A percentile compares a stretch with the other conserved stretches of the same genome.
Conservation (phyloP, 2,797 vertebrate species). For the Cirrhinus mrigala region DNA sequence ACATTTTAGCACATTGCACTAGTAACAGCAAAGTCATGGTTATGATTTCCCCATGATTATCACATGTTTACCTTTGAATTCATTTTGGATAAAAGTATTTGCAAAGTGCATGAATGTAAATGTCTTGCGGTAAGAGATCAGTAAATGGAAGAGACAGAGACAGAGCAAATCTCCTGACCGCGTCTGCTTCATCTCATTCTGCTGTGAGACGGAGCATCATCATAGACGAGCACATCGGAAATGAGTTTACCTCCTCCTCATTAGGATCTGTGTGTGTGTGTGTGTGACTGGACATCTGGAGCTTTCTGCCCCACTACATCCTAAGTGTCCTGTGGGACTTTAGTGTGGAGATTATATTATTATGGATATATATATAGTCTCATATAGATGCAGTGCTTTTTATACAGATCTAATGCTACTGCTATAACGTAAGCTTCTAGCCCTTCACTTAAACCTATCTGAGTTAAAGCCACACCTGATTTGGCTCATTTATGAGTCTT, state of each 20-base stretch:
- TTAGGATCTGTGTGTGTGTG: conserved; percentile 51
- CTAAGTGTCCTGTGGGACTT: background rate
- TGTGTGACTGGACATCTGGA: conserved; percentile 11
- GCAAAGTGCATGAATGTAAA: background rate
- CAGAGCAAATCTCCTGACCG: background rate
- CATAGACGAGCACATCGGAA: conserved; percentile 15
- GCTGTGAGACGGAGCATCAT: background rate
- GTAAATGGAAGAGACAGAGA: background rate
- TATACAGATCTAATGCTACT: background rate
- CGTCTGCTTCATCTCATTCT: background rate
- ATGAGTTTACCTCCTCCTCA: conserved; percentile 52
- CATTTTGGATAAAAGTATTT: background rate
- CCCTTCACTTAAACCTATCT: background rate
- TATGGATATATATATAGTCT: no score
- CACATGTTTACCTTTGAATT: background rate
- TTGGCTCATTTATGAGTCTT: background rate
- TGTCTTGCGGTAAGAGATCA: conserved; percentile 7
- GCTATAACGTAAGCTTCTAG: no score
- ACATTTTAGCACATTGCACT: no score
- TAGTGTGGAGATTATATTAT: background rate
- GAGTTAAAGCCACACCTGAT: background rate
- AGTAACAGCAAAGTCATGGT: background rate
- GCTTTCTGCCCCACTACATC: conserved; percentile 1
- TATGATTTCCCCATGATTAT: background rate
- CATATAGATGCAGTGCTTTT: background rate